Evolutionary conservation across 2,797 vertebrate genomes (phyloP).

Genomic region (Cossypha niveicapilla): DNA sequence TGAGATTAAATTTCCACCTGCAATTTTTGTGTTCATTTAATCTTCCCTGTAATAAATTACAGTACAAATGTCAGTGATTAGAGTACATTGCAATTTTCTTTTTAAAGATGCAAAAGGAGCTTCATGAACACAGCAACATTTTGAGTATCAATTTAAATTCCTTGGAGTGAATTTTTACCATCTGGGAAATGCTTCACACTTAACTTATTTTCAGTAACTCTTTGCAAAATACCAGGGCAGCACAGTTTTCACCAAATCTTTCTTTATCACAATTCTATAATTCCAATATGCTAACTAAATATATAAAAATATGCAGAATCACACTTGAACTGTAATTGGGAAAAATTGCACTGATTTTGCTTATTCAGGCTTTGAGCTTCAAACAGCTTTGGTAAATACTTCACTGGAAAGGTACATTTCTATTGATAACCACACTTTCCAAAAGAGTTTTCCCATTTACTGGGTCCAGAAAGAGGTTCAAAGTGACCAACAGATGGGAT

Average conservation of each 20-base stretch:
- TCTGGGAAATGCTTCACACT: constrained; percentile 62
- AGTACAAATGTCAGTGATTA: constrained; percentile 42
- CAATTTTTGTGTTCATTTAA: constrained; percentile 21
- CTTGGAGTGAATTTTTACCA: constrained; percentile 67
- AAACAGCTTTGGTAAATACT: not conserved
- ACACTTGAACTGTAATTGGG: not conserved
- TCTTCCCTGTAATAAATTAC: constrained; percentile 20
- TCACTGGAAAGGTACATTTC: not conserved
- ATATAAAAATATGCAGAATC: constrained; percentile 44
- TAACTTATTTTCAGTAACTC: constrained; percentile 53
- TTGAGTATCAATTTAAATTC: constrained; percentile 65
- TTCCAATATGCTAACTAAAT: constrained; percentile 45
- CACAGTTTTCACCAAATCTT: constrained; percentile 31
- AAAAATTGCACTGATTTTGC: constrained; percentile 9
- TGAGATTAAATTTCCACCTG: constrained; percentile 37
- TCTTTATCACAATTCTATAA: constrained; percentile 38
- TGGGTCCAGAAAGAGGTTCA: not conserved
- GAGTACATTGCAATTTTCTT: constrained; percentile 29
- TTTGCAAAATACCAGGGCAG: constrained; percentile 30
- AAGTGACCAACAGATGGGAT: not conserved
- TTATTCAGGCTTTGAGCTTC: constrained; percentile 43
- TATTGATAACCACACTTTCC: not conserved
- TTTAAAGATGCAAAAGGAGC: constrained; percentile 45
- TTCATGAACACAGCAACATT: constrained; percentile 59
- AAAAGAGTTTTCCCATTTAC: not conserved